These are phyloP conservation scores for Nyleta sp. DNA, from an alignment of 2,888 invertebrate genomes.

Conservation along the genomic window DNA sequence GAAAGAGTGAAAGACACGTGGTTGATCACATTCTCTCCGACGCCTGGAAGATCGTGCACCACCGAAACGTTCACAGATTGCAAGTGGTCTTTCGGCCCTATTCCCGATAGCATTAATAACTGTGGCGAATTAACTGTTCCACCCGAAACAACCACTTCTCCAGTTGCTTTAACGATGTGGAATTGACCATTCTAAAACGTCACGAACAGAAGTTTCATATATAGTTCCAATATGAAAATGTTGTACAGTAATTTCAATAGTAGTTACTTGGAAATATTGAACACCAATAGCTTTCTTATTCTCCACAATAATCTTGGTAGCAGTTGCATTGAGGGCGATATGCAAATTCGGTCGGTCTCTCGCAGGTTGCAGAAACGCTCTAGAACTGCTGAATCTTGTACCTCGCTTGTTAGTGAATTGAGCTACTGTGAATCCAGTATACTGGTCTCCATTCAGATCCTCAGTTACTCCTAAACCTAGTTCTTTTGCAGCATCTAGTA, in stretches of 20 bases:
- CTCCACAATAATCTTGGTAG: slow-evolving; percentile 84
- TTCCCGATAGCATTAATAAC: slow-evolving; percentile 86
- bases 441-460: slow-evolving; percentile 86
- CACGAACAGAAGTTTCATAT: too few relatives aligned
- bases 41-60: slow-evolving; percentile 86
- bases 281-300: slow-evolving; percentile 84
- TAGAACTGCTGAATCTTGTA: slow-evolving; percentile 85
- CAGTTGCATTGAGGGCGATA: slow-evolving; percentile 86
- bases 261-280: slow-evolving; percentile 83
- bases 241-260: neutral
- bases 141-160: slow-evolving; percentile 85
- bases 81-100: slow-evolving; percentile 86
- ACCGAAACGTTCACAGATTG: slow-evolving; percentile 85
- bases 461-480: slow-evolving; percentile 85
- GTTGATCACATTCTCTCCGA: slow-evolving; percentile 88
- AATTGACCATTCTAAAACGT: slow-evolving; percentile 72
- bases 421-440: slow-evolving; percentile 87
- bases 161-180: slow-evolving; percentile 69
- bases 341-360: slow-evolving; percentile 85
- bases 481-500: slow-evolving; percentile 86
- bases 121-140: slow-evolving; percentile 88
- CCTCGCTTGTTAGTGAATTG: slow-evolving; percentile 87
- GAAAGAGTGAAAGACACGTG: slow-evolving; percentile 86
- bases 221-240: neutral
- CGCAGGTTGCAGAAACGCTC: slow-evolving; percentile 85